phyloP scores from a whole-genome alignment of 2,888 invertebrate species.

The Yponomeuta plumbellus region DNA sequence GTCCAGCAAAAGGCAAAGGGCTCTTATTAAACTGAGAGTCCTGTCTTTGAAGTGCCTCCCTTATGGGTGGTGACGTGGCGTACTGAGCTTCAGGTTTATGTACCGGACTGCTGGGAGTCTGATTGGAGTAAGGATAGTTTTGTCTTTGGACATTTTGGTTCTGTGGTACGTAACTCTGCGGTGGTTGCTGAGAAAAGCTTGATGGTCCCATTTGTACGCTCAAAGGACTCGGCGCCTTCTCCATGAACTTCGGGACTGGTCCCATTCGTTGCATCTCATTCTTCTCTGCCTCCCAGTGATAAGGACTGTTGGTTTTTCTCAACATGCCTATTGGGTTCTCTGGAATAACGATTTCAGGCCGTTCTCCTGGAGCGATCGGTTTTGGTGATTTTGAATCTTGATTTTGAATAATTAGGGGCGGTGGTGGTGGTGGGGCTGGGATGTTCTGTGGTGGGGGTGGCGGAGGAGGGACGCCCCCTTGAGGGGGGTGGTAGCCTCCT shows the following conservation, averaged over 20 bases:
- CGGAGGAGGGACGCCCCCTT: constrained; percentile 51
- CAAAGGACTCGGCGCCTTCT: constrained; percentile 66
- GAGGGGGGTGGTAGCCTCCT: constrained; percentile 53
- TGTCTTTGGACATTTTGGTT: constrained; percentile 42
- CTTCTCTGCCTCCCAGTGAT: constrained; percentile 79
- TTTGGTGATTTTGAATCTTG: constrained; percentile 67
- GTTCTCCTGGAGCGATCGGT: constrained; percentile 70
- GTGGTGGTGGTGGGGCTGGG: constrained; percentile 76
- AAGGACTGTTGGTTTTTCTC: constrained; percentile 82
- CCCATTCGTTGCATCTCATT: constrained; percentile 73
- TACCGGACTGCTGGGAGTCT: constrained; percentile 63
- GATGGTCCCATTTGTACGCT: constrained; percentile 66
- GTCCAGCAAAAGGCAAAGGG: constrained; percentile 61
- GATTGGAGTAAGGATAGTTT: constrained; percentile 43
- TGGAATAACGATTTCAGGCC: constrained; percentile 85
- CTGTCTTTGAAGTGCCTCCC: constrained; percentile 62
- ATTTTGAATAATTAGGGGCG: constrained; percentile 75
- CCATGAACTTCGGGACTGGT: constrained; percentile 60
- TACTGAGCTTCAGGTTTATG: constrained; percentile 70
- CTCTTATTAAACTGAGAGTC: constrained; percentile 73
- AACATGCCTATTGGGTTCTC: constrained; percentile 83
- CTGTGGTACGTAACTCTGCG: constrained; percentile 55
- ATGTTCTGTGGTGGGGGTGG: constrained; percentile 64
- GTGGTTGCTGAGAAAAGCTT: constrained; percentile 57
- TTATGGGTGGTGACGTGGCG: constrained; percentile 53